phyloP scores from a whole-genome alignment of 2,888 invertebrate genomes.

The Danaus chrysippus region DNA sequence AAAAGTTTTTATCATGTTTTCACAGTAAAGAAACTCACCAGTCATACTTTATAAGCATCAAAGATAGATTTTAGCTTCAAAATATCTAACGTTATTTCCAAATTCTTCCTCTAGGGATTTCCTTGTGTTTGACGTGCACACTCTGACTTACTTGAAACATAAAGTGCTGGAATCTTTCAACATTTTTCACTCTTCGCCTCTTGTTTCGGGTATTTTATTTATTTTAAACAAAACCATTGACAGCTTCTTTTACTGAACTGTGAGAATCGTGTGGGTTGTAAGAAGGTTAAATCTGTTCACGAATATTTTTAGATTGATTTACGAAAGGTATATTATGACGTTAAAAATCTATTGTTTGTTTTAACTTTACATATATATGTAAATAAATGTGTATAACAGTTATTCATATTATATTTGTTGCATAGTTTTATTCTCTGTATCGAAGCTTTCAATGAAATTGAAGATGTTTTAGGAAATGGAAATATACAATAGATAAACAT shows the following conservation, averaged over 20 bases:
- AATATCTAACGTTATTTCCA: conserved; percentile 10
- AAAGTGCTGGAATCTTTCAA: conserved; percentile 18
- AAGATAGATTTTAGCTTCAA: conserved; percentile 6
- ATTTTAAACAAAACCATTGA: conserved; percentile 26
- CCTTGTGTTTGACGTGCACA: conserved; percentile 13
- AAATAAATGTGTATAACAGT: no score
- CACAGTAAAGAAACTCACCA: background rate
- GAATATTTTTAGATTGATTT: background rate
- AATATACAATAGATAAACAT: no score
- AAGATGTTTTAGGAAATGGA: no score
- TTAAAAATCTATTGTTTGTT: no score
- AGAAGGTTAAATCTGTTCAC: background rate
- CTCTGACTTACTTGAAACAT: conserved; percentile 16
- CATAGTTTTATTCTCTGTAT: no score
- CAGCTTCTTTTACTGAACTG: conserved; percentile 19
- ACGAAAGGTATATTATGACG: background rate
- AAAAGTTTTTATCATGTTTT: conserved; percentile 6
- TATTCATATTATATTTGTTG: no score
- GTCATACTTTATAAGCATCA: conserved; percentile 5
- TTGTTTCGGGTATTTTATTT: conserved; percentile 19
- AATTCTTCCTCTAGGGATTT: conserved; percentile 10
- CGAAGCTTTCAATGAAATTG: no score
- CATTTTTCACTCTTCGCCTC: conserved; percentile 20
- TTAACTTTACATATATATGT: no score
- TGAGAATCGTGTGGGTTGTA: background rate